Base-by-base conservation (phyloP, 2,113 vertebrate species). In the Archocentrus centrarchus region DNA sequence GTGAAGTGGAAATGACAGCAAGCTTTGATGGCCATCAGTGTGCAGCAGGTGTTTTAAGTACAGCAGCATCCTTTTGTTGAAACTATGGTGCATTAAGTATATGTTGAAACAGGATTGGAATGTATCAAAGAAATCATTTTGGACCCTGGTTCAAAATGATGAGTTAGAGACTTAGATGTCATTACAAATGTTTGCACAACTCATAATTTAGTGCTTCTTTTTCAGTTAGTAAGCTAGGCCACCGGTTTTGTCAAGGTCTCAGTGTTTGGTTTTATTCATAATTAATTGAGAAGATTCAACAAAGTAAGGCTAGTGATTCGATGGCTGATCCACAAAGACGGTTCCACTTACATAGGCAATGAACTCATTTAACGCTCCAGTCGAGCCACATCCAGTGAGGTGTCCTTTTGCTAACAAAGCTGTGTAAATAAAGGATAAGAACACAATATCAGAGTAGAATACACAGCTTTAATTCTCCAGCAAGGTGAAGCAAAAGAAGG, bases 401-500 rank as follows among this genome's bases (percentile, higher is more conserved):
- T 73, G 47, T 55, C 68, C 47, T 27, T 75, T 77, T 75, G 35
- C 70, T 73, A 75, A 37, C 62, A 76, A 30, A 73, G 27, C 70
- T 78, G n/a, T 27, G 86, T 81, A 70, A 44, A 82, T 81, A 84
- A 58, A 8, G 11, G 24, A 24, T 32, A 27, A 18, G 79, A 86
- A 68, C 5, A 55, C 27, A 53, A 61, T 35, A 37, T 50, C 17
- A 47, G 7, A 79, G 32, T 1, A 39, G 41, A 77, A 61, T 37
- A 24, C 22, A 17, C 2, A 14, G 79, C 61, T 15, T 15, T 55
- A 78, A 79, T 35, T 83, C 59, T 80, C 11, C 27, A 13, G 10
- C 85, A 86, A 85, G 89, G 88, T 84, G 66, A 84, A 64, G 60
- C 5, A 64, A 20, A 18, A 64, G 73, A 47, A 66, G 41, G 50